Conservation (phyloP, 1,140 invertebrate genomes). For the Nephotettix cincticeps region DNA sequence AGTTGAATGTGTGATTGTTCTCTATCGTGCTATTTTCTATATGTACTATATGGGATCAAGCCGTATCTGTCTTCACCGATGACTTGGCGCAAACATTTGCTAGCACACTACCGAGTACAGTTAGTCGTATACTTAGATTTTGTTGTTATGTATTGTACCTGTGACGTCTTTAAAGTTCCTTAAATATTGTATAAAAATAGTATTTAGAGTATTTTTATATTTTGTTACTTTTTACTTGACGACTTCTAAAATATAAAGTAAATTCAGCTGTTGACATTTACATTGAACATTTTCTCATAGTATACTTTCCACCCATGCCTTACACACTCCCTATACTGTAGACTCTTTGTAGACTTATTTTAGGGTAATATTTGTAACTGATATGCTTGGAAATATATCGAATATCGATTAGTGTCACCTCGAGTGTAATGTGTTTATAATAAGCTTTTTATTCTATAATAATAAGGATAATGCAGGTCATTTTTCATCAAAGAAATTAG, state of each 20-base stretch:
- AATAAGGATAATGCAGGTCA: conserved; percentile 6
- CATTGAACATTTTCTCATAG: conserved; percentile 4
- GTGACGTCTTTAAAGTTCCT: conserved; percentile 22
- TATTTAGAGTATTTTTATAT: conserved; percentile 23
- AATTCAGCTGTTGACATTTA: conserved; percentile 15
- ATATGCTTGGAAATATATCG: conserved; percentile 7
- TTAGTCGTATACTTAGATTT: conserved; percentile 20
- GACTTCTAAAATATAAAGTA: conserved; percentile 13
- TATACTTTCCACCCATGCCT: conserved; percentile 9
- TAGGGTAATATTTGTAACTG: conserved; percentile 4
- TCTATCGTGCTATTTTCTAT: conserved; percentile 8
- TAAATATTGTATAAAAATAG: conserved; percentile 22
- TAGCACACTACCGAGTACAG: conserved; percentile 10
- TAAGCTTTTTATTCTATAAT: conserved; percentile 3
- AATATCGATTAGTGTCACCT: neutral
- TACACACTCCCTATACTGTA: conserved; percentile 9
- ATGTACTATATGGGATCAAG: conserved; percentile 18
- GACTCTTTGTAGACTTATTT: conserved; percentile 5
- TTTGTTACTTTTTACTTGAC: conserved; percentile 23
- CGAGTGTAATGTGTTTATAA: neutral
- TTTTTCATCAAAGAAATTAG: neutral
- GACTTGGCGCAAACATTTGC: conserved; percentile 18
- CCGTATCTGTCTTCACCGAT: neutral
- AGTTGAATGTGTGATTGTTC: conserved; percentile 5
- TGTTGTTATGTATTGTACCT: conserved; percentile 22